Conservation (phyloP, 2,888 invertebrate genomes). For the Sicus ferrugineus region DNA sequence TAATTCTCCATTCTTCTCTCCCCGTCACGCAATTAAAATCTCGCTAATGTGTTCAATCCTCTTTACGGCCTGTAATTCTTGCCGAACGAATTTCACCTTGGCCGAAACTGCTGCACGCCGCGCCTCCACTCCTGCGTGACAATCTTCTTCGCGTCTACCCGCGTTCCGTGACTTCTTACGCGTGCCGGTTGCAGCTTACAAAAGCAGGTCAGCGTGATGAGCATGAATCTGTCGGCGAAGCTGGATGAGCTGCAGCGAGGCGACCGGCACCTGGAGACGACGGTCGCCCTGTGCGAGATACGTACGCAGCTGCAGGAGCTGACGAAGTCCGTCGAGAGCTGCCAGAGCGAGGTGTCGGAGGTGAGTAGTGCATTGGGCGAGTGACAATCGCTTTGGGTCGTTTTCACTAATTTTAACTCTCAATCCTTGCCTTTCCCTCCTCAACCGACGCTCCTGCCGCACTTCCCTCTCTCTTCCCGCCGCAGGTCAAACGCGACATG, state of each 20-base stretch:
- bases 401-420: neutral
- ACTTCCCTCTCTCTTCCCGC: no score
- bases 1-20: neutral
- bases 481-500: conserved; percentile 91
- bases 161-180: neutral
- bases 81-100: no score
- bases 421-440: neutral
- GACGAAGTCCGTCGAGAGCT: conserved; percentile 93
- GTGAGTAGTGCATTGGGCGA: conserved; percentile 65
- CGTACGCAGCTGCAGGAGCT: conserved; percentile 91
- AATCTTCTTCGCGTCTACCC: neutral
- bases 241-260: conserved; percentile 91
- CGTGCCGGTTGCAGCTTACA: conserved; percentile 81
- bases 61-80: neutral
- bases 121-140: neutral
- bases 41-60: conserved; percentile 5
- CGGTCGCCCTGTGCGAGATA: conserved; percentile 92
- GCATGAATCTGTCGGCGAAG: conserved; percentile 93
- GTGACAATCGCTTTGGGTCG: neutral
- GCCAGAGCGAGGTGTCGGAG: conserved; percentile 92
- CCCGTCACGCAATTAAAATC: neutral
- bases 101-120: conserved; percentile 12
- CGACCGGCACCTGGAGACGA: conserved; percentile 91
- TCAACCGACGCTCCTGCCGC: neutral
- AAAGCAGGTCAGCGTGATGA: conserved; percentile 98